These are phyloP conservation scores for Antheraea pernyi DNA, from an alignment of 1,140 invertebrate genomes.

Conservation along the genomic window DNA sequence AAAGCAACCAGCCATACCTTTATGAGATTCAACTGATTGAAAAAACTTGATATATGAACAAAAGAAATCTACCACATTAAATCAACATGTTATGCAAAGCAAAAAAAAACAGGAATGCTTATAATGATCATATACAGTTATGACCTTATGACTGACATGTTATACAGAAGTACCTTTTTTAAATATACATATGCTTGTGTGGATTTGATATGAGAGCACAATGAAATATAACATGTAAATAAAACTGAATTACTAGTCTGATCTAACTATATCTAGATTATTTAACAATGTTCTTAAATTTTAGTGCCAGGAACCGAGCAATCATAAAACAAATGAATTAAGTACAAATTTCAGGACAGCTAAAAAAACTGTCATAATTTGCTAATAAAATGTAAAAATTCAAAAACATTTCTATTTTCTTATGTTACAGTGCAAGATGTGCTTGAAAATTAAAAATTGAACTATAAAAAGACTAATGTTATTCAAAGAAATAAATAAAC, in stretches of 20 bases:
- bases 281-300: slow-evolving; percentile 25
- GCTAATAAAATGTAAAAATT: not conserved
- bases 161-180: not conserved
- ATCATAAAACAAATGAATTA: slow-evolving; percentile 26
- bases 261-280: slow-evolving; percentile 19
- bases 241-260: slow-evolving; percentile 13
- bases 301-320: slow-evolving; percentile 25
- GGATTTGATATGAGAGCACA: not conserved
- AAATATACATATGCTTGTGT: not conserved
- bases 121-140: not conserved
- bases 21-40: slow-evolving; percentile 7
- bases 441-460: slow-evolving; percentile 1
- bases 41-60: not conserved
- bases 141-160: not conserved
- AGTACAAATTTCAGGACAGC: slow-evolving; percentile 25
- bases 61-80: not conserved
- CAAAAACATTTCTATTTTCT: not conserved
- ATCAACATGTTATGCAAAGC: not conserved
- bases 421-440: not conserved
- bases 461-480: slow-evolving; percentile 16
- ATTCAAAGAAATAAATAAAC: slow-evolving; percentile 27
- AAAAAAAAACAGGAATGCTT: not conserved
- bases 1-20: not conserved
- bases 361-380: not conserved
- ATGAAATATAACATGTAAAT: slow-evolving; percentile 14